Conservation (phyloP, 1,140 invertebrate species). For the Lucilia sericata region DNA sequence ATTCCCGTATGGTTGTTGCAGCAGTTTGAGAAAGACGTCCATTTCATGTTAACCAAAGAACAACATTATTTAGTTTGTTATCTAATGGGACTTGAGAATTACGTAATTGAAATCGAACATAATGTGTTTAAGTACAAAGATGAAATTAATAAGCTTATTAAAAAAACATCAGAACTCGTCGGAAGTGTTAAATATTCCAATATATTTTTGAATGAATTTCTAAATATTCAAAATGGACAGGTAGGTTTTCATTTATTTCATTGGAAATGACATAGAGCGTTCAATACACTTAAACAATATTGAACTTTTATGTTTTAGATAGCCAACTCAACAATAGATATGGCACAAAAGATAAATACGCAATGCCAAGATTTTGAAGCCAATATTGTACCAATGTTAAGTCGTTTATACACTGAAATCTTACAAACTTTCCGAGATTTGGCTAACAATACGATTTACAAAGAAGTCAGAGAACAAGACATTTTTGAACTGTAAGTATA, state of each 20-base stretch:
- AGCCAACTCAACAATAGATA: background rate
- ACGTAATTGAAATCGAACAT: constrained; percentile 53
- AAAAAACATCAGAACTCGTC: constrained; percentile 33
- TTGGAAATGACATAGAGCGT: too few relatives aligned
- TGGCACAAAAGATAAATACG: background rate
- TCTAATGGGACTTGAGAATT: constrained; percentile 52
- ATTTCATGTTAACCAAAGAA: constrained; percentile 53
- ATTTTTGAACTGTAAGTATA: constrained; percentile 45
- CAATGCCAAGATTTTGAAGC: too few relatives aligned
- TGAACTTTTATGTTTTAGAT: background rate
- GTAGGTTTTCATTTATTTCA: background rate
- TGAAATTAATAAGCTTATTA: constrained; percentile 32
- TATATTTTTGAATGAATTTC: background rate
- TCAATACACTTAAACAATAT: too few relatives aligned
- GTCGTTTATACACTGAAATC: background rate
- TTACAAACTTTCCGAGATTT: constrained; percentile 13
- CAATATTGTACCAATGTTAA: background rate
- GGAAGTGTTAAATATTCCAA: constrained; percentile 46
- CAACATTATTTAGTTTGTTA: constrained; percentile 48
- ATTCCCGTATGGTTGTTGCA: constrained; percentile 48
- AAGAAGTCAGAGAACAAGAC: constrained; percentile 28
- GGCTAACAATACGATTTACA: background rate
- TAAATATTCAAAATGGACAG: background rate
- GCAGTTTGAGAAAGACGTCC: constrained; percentile 48
- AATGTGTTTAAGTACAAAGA: constrained; percentile 46